A percentile compares a stretch with the other conserved stretches of the same genome.
phyloP scores from a whole-genome alignment of 2,113 vertebrate species.

The Falco punctatus region DNA sequence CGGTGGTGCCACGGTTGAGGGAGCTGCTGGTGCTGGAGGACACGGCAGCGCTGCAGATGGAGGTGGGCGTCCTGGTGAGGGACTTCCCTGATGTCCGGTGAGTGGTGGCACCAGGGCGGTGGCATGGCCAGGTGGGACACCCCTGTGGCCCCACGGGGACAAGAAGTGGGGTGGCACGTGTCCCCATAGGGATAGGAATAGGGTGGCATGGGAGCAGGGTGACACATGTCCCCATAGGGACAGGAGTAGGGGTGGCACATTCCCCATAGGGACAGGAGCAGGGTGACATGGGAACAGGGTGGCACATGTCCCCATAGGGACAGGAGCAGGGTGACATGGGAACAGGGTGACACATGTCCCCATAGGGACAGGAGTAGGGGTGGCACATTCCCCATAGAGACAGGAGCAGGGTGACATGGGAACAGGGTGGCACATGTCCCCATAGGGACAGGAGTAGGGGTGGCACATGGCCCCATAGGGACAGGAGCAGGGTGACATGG shows the following conservation, averaged over 20 bases:
- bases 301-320: no score
- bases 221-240: neutral
- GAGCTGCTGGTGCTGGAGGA: conserved; percentile 91
- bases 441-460: neutral
- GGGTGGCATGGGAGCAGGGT: neutral
- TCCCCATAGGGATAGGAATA: neutral
- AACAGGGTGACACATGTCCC: no score
- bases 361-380: neutral
- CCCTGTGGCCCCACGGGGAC: neutral
- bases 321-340: no score
- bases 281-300: no score
- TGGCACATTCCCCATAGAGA: neutral
- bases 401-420: no score
- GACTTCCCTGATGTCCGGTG: conserved; percentile 93
- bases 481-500: no score
- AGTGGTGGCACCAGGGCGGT: neutral
- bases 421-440: neutral
- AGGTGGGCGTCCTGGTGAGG: conserved; percentile 85
- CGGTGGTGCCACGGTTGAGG: conserved; percentile 83
- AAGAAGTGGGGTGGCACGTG: neutral
- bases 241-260: no score
- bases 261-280: neutral
- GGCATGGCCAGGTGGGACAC: rapidly evolving
- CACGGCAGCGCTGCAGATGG: conserved; percentile 90
- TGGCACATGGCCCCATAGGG: no score